Evolutionary conservation across 2,888 invertebrate genomes (phyloP), one percentile per base, ranked within the genome.

Genomic region (Melinopterus prodromus): DNA sequence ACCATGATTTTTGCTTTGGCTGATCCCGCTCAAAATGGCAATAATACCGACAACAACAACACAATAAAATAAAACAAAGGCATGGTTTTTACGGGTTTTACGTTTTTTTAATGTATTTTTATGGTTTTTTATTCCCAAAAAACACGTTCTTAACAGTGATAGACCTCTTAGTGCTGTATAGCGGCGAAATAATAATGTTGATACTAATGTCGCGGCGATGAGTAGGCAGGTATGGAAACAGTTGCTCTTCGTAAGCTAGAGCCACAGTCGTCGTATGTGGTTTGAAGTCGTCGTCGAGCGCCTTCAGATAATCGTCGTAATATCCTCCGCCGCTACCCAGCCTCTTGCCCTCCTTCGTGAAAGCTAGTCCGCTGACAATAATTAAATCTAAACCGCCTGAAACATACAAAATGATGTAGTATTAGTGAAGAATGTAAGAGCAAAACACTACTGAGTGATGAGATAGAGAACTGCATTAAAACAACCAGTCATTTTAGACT

Each of bases 281-380:
- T 80, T 90, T 88, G 36, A 7, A 36, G 70, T 84, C 84, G 6
- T 53, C 76, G 14, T 75, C n/a, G 6, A 70, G 70, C 37, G 84
- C 84, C 12, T 77, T 82, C 74, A 98, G 90, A 88, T 94, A 99
- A 82, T 91, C 93, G 87, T 99, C 99, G 86, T 99, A 99, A 88
- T 97, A 99, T 0, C 98, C 98, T 87, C 95, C 97, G 0, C 99
- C 99, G 87, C 98, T 95, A 0, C 96, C 97, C 76, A 96, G 89
- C 69, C 99, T 92, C 77, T 92, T 92, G 35, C 95, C 96, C 5
- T 90, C 86, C 36, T 86, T 88, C 0, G 96, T 95, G 89, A 99
- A 99, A 1, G 96, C 98, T 6, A 98, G 93, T 6, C 98, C 99
- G 53, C 99, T 99, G 14, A 96, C 91, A 81, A 99, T 91, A 71